These are phyloP conservation scores for Benthochromis sp. DNA, from an alignment of 2,113 vertebrate genomes.

Conservation along the genomic window DNA sequence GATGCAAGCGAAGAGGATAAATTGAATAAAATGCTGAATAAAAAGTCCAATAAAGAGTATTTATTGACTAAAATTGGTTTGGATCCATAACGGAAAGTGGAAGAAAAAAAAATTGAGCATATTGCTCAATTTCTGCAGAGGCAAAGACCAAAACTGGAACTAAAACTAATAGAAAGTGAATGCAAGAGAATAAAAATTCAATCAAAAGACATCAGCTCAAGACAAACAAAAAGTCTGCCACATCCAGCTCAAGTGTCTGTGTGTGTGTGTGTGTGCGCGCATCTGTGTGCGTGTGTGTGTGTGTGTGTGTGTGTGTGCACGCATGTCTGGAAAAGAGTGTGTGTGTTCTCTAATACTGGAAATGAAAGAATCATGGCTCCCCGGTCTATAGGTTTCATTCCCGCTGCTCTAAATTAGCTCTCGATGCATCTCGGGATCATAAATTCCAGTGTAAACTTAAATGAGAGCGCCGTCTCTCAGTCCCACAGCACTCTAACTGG, in stretches of 20 bases:
- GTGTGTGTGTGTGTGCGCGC: background rate
- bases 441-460: slow-evolving; percentile 79
- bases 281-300: background rate
- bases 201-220: background rate
- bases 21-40: slow-evolving; percentile 4
- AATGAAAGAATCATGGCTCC: slow-evolving; percentile 51
- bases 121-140: background rate
- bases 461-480: slow-evolving; percentile 73
- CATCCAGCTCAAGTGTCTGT: background rate
- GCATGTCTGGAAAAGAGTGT: background rate
- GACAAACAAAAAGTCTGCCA: background rate
- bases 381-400: slow-evolving; percentile 38
- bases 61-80: background rate
- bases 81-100: background rate
- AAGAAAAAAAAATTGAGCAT: background rate
- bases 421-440: slow-evolving; percentile 74
- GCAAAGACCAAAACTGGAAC: background rate
- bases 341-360: slow-evolving; percentile 15
- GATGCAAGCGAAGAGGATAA: background rate
- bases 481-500: slow-evolving; percentile 69
- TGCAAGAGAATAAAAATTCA: background rate
- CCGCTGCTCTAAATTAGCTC: slow-evolving; percentile 75
- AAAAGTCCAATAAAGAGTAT: background rate
- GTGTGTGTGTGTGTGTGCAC: no score
- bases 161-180: slow-evolving; percentile 25